Conservation (phyloP, 2,888 invertebrate species). For the Cephus spinipes region DNA sequence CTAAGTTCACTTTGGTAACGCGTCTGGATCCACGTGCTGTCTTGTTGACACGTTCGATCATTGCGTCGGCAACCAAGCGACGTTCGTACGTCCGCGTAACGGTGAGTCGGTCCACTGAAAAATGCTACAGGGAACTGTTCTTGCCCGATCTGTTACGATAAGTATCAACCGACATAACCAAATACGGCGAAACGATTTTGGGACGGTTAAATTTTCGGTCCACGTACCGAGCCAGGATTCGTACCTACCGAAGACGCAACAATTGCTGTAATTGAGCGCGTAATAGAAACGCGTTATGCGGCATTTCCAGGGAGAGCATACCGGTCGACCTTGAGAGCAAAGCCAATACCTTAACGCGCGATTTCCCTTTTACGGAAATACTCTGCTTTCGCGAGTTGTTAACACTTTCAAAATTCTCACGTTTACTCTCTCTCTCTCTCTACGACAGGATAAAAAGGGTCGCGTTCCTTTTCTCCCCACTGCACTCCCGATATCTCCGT, state of each 20-base stretch:
- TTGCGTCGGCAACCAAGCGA: not conserved
- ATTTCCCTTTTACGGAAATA: slow-evolving; percentile 54
- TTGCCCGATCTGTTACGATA: not conserved
- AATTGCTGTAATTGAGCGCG: slow-evolving; percentile 58
- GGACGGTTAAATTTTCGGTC: not conserved
- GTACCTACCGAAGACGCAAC: slow-evolving; percentile 31
- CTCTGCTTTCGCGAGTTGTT: slow-evolving; percentile 45
- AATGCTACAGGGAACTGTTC: not conserved
- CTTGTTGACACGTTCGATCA: not conserved
- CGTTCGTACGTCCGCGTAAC: not conserved
- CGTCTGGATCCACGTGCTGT: not conserved
- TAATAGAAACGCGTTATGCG: slow-evolving; percentile 61
- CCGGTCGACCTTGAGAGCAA: slow-evolving; percentile 62
- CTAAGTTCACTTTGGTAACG: not conserved
- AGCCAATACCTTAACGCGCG: slow-evolving; percentile 54
- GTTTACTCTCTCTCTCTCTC: not conserved
- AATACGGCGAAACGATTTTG: not conserved
- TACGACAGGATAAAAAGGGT: not conserved
- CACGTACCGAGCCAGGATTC: not conserved
- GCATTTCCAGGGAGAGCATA: slow-evolving; percentile 47
- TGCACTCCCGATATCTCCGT: not conserved
- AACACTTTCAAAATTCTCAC: slow-evolving; percentile 33
- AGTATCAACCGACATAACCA: not conserved
- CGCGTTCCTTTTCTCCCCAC: not conserved
- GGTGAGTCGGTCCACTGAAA: not conserved